Base-by-base conservation (phyloP, 2,113 vertebrate genomes). In the Eulemur rufifrons region DNA sequence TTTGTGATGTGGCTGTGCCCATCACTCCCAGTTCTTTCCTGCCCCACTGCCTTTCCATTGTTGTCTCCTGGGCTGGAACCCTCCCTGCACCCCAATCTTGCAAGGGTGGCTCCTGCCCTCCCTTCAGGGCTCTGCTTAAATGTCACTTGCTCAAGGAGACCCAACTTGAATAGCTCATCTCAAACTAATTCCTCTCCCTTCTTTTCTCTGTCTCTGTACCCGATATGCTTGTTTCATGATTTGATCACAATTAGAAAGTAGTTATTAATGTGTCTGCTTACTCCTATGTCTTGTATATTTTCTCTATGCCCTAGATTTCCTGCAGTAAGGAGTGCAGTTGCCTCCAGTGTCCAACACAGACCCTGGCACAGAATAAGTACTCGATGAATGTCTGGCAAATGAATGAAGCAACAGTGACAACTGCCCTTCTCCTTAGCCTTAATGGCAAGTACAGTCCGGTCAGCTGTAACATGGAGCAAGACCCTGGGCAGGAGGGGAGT, bases 111-210 rank as follows among this genome's bases (percentile, higher is more conserved):
- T 96, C 56, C 27, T 78, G 90, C 34, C 82, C 25, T 89, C 47
- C 47, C 56, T 66, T 73, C 12, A 63, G 91, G 47, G n/a, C 6
- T 95, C 88, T 84, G 73, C 68, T 97, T 82, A 80, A 91, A 95
- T 86, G 25, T 73, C 87, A 89, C 76, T 85, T 83, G 52, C 25
- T 97, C 27, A 18, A 39, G 83, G 18, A 96, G 34, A 89, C 15
- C 50, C 88, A 86, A 74, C 32, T 83, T 68, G 17, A 94, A 86
- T 32, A 71, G 80, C 5, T 83, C 39, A 87, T 95, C 45, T 95
- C 82, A 68, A 93, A 78, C 73, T 50, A 94, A 73, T 92, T 90
- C 12, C 21, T 47, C 32, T 84, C 68, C n/a, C 50, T 74, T 77
- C 12, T 86, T 88, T 74, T 39, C 64, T 80, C n/a, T 69, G 5